phyloP scores from a whole-genome alignment of 2,888 invertebrate species.

The Cactoblastis cactorum region DNA sequence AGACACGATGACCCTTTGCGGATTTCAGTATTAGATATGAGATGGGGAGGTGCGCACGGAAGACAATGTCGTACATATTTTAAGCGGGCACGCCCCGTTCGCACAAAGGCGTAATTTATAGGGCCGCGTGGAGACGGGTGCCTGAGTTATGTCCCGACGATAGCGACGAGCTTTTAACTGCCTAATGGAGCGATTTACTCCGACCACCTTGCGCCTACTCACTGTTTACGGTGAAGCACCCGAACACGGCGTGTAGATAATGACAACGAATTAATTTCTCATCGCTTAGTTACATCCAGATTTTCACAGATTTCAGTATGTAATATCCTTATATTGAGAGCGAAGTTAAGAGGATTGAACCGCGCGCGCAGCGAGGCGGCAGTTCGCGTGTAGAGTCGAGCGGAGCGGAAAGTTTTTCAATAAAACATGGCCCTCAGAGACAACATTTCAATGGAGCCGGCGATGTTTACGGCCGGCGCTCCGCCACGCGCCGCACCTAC shows the following conservation, averaged over 20 bases:
- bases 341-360: neutral
- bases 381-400: constrained; percentile 38
- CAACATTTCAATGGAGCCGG: constrained; percentile 70
- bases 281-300: constrained; percentile 31
- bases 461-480: constrained; percentile 59
- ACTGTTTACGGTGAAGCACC: constrained; percentile 56
- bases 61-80: constrained; percentile 78
- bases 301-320: constrained; percentile 15
- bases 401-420: constrained; percentile 70
- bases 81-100: constrained; percentile 73
- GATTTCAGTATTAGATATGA: constrained; percentile 64
- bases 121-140: constrained; percentile 75
- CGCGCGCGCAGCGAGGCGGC: constrained; percentile 9
- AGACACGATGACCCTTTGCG: constrained; percentile 58
- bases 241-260: constrained; percentile 41
- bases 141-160: constrained; percentile 75
- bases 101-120: constrained; percentile 78
- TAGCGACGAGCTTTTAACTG: constrained; percentile 79
- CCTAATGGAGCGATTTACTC: constrained; percentile 78
- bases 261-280: constrained; percentile 38
- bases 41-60: constrained; percentile 59
- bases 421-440: constrained; percentile 72
- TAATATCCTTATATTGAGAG: neutral
- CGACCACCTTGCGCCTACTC: constrained; percentile 68
- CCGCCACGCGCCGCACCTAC: constrained; percentile 34